phyloP scores from a whole-genome alignment of 2,797 vertebrate species.

The Neosilurus hyrtlii region DNA sequence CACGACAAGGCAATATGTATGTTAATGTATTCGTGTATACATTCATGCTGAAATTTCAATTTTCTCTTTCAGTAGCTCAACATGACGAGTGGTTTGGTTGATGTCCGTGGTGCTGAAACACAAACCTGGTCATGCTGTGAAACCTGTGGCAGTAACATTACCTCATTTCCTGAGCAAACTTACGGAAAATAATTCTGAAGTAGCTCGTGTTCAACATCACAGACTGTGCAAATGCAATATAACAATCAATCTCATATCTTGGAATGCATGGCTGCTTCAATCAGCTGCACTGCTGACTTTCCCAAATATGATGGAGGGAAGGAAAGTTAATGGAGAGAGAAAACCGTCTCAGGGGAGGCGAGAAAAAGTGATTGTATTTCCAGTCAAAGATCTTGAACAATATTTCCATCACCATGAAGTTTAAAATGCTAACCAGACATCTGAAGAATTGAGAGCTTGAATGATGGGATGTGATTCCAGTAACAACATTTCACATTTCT shows the following conservation, averaged over 20 bases:
- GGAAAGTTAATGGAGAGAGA: background rate
- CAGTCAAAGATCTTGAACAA: background rate
- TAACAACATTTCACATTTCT: background rate
- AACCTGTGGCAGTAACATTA: background rate
- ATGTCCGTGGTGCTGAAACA: background rate
- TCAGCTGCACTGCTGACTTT: slow-evolving; percentile 22
- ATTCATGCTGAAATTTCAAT: background rate
- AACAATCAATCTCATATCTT: slow-evolving; percentile 11
- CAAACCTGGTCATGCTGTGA: background rate
- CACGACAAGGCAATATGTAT: background rate
- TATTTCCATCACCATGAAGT: background rate
- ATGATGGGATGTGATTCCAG: background rate
- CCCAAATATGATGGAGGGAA: background rate
- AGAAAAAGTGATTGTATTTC: background rate
- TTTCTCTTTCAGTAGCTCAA: slow-evolving; percentile 2
- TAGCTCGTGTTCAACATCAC: background rate
- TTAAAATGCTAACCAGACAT: background rate
- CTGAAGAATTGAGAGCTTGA: background rate
- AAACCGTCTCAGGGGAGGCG: background rate
- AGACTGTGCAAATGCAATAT: background rate
- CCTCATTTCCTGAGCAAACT: slow-evolving; percentile 1
- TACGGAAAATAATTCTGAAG: background rate
- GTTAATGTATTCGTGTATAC: background rate
- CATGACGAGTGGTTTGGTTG: background rate
- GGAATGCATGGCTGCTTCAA: slow-evolving; percentile 17